Evolutionary conservation across 2,888 invertebrate genomes (phyloP), one percentile per base, ranked within the genome.

Genomic region (Microplitis manilae): DNA sequence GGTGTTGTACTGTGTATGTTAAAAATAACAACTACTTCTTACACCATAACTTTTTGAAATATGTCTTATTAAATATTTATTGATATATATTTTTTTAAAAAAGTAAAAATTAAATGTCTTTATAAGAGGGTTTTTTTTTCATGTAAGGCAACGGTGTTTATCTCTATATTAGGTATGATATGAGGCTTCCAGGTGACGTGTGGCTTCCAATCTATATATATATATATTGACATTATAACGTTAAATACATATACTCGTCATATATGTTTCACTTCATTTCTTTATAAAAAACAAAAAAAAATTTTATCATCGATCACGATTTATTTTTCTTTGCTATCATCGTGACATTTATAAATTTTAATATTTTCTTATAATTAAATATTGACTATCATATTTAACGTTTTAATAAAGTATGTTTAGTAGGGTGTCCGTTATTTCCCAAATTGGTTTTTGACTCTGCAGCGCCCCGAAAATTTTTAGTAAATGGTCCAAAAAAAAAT

Each of bases 101-200:
- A 72, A 70, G 13, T 59, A 60, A 70, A 13, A 41, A 59, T 6
- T 61, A 72, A 72, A 39, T 39, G 39, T 39, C 39, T 40, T 30
- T 72, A 17, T 61, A 59, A n/a, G 61, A 70, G 61, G 71, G 15
- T 61, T 61, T 61, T 62, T 20, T 72, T 13, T 72, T 72, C 62
- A 39, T 62, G 38, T 15, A 72, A 72, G 71, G 71, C 71, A 72
- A 72, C 71, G 71, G 71, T 72, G 61, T 67, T n/a, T 61, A 50
- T 61, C 39, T 72, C 71, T 72, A 40, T 40, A 72, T 39, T 17
- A 72, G 71, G 62, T 39, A 72, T 61, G 20, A 62, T 39, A 72
- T 72, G 62, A 62, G 38, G 60, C 61, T 72, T 40, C 41, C 68
- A 50, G 50, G 50, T 50, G 50, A 50, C 50, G 50, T 50, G 50